A percentile compares a stretch with the other conserved stretches of the same genome.
These are phyloP conservation scores for Poecilia latipinna DNA, from an alignment of 2,113 vertebrate species.

Conservation along the genomic window DNA sequence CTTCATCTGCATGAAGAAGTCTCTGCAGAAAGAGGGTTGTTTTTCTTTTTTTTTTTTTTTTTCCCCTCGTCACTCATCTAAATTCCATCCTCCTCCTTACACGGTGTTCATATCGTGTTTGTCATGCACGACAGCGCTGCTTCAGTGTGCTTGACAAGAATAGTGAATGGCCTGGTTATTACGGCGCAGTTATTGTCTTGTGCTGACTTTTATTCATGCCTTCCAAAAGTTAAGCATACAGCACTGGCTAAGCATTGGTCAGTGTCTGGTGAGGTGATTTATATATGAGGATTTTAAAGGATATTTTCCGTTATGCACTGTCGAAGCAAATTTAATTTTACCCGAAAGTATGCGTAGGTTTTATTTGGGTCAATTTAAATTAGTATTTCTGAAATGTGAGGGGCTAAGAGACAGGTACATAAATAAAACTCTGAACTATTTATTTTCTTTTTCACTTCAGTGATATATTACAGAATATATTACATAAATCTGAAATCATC, in stretches of 20 bases:
- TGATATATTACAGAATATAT: too few relatives aligned
- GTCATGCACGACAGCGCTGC: conserved; percentile 30
- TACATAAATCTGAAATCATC: too few relatives aligned
- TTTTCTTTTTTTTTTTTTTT: not conserved
- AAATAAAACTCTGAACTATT: too few relatives aligned
- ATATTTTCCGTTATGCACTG: not conserved
- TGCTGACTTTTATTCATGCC: not conserved
- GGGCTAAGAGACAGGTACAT: too few relatives aligned
- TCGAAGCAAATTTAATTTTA: too few relatives aligned
- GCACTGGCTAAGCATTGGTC: not conserved
- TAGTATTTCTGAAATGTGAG: not conserved
- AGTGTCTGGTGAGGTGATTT: not conserved
- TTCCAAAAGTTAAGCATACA: not conserved
- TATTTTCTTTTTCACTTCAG: too few relatives aligned
- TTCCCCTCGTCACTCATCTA: conserved; percentile 24
- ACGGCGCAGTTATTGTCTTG: not conserved
- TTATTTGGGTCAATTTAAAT: not conserved
- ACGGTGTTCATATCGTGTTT: conserved; percentile 44
- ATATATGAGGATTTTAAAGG: not conserved
- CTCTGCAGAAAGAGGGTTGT: not conserved
- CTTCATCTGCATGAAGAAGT: conserved; percentile 63
- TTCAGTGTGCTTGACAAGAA: conserved; percentile 19
- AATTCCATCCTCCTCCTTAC: conserved; percentile 21
- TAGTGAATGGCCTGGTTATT: conserved; percentile 7
- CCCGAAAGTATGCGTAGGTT: not conserved